A percentile compares a stretch with the other conserved stretches of the same genome.
Evolutionary conservation across 1,140 invertebrate genomes (phyloP).

Genomic region (Telenomus remus): DNA sequence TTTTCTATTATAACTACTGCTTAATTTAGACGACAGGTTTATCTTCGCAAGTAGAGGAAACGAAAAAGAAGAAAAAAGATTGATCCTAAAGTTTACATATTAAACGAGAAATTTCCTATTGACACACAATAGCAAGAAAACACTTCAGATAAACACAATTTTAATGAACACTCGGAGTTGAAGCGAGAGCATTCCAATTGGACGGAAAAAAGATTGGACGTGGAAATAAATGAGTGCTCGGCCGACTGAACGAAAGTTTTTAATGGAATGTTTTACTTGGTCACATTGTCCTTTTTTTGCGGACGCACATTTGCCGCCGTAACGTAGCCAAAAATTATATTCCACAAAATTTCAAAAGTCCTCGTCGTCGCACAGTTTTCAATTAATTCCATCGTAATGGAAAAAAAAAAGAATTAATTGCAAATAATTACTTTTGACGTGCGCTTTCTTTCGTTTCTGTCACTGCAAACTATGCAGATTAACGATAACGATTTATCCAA

Average conservation of each 20-base stretch:
- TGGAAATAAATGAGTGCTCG: slow-evolving; percentile 43
- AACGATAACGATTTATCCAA: too few relatives aligned
- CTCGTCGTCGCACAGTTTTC: too few relatives aligned
- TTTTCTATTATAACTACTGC: slow-evolving; percentile 39
- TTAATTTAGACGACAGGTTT: slow-evolving; percentile 8
- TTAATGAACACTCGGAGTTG: slow-evolving; percentile 50
- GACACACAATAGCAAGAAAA: slow-evolving; percentile 24
- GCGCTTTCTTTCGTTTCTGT: too few relatives aligned
- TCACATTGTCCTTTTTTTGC: slow-evolving; percentile 19
- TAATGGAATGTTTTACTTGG: slow-evolving; percentile 42
- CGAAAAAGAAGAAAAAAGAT: slow-evolving; percentile 26
- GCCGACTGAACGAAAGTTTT: slow-evolving; percentile 44
- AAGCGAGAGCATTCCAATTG: slow-evolving; percentile 50
- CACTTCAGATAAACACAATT: slow-evolving; percentile 39
- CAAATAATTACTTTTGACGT: too few relatives aligned
- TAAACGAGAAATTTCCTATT: too few relatives aligned
- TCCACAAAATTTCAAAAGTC: too few relatives aligned
- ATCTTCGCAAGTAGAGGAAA: too few relatives aligned
- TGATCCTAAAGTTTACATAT: slow-evolving; percentile 42
- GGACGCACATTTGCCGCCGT: slow-evolving; percentile 14
- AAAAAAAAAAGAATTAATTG: too few relatives aligned
- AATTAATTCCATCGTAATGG: too few relatives aligned
- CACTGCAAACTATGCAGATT: too few relatives aligned
- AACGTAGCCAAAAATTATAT: slow-evolving; percentile 41
- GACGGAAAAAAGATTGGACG: slow-evolving; percentile 50